Conservation (phyloP, 2,797 vertebrate species). For the Molothrus aeneus region DNA sequence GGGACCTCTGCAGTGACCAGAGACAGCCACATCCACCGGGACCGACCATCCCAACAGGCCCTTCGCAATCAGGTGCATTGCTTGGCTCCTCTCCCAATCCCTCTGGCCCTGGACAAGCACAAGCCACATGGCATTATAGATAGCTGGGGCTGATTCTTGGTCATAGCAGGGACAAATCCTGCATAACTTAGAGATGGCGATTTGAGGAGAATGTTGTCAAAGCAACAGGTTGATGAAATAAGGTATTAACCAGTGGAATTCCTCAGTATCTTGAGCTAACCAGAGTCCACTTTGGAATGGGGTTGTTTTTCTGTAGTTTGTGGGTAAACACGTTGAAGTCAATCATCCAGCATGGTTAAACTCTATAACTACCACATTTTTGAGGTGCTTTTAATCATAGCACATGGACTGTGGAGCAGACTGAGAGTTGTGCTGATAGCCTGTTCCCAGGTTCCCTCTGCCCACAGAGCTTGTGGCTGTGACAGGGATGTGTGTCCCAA, state of each 20-base stretch:
- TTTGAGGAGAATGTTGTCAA: neutral
- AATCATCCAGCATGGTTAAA: neutral
- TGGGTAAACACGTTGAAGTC: neutral
- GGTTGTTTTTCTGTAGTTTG: neutral
- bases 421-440: neutral
- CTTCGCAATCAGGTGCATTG: conserved; percentile 91
- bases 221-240: neutral
- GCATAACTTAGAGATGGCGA: neutral
- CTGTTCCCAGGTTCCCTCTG: neutral
- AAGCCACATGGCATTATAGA: neutral
- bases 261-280: fast-evolving
- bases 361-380: neutral
- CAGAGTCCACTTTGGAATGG: neutral
- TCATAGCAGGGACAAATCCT: neutral
- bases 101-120: neutral
- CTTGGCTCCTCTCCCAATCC: neutral
- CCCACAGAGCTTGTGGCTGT: fast-evolving
- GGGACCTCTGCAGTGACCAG: conserved; percentile 90
- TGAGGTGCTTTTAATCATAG: neutral
- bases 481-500: neutral
- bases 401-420: fast-evolving
- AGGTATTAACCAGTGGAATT: neutral
- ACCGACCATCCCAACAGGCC: conserved; percentile 89
- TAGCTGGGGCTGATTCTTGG: neutral
- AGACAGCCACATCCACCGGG: conserved; percentile 91